Percentiles rank a stretch among this genome's conserved stretches.
Evolutionary conservation across 2,113 vertebrate species (phyloP).

Genomic region (Dromaius novaehollandiae): DNA sequence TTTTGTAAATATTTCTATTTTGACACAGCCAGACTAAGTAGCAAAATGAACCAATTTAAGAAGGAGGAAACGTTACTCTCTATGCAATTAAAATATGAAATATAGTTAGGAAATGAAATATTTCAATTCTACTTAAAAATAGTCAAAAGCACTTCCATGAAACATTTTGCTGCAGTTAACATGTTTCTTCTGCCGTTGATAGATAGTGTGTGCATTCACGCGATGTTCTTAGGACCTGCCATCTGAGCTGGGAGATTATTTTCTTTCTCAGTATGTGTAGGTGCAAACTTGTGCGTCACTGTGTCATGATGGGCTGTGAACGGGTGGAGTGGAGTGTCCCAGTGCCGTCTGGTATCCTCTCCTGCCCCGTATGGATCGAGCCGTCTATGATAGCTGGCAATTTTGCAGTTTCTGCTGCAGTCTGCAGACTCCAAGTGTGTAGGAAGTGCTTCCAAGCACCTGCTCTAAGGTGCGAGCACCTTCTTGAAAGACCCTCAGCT

Average conservation of each 20-base stretch:
- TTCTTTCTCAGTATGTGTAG: background rate
- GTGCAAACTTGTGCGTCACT: accelerated
- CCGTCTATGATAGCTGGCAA: no score
- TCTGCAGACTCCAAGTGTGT: background rate
- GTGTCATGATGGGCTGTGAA: accelerated
- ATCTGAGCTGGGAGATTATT: background rate
- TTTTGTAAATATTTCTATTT: background rate
- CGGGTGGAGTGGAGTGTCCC: background rate
- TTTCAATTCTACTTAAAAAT: background rate
- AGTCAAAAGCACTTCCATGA: background rate
- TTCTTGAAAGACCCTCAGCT: background rate
- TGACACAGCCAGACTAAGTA: background rate
- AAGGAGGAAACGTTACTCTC: background rate
- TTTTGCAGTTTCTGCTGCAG: background rate
- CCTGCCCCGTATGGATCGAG: background rate
- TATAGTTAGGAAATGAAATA: background rate
- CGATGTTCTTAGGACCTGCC: background rate
- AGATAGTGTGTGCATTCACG: background rate
- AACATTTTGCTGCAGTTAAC: background rate
- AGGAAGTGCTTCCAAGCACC: background rate
- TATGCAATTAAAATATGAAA: background rate
- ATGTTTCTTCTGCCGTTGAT: accelerated
- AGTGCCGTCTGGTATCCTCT: background rate
- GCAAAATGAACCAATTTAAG: background rate
- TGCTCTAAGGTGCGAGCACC: background rate